Base-by-base conservation (phyloP, 2,888 invertebrate species). In the Stenoptilia bipunctidactyla region DNA sequence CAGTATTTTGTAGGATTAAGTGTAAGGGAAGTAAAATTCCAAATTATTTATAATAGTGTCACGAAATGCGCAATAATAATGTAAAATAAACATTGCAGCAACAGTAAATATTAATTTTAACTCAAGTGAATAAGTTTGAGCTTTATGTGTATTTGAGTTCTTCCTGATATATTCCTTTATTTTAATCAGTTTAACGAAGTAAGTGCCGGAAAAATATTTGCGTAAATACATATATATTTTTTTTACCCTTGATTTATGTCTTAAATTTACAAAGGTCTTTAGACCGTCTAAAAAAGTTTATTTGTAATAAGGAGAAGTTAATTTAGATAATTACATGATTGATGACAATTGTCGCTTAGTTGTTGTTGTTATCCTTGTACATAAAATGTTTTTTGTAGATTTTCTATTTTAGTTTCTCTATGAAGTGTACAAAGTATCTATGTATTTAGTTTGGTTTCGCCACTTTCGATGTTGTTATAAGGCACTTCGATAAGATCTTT, bases 1-100 rank as follows among this genome's bases (percentile, higher is more conserved):
- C 80, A 82, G 80, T 82, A 82, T 82, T 82, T 77, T 70, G 71
- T 79, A 80, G 77, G 64, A 64, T 56, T 79, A 80, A 74, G 79
- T 61, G 62, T 68, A 65, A 58, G 66, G 59, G 68, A 62, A 59
- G 66, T 39, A 36, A 59, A 57, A 61, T 67, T 68, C 64, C 58
- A 74, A 71, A 67, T 70, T 74, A 76, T 74, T 73, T 74, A 75
- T 69, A 66, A 51, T 50, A 42, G 52, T 59, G 50, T 58, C 61
- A 65, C 46, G 51, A 56, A 59, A 56, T 20, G 60, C 66, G 66
- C 65, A 69, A 67, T 67, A 64, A 66, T 56, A 56, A 66, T 56
- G 64, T 55, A 59, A 58, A 59, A 51, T 56, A 49, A 55, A 58
- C 42, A 8, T 30, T 30, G 8, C 58, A 62, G 61, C 56, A 56